phyloP scores from a whole-genome alignment of 2,888 invertebrate species.

The Automeris io region DNA sequence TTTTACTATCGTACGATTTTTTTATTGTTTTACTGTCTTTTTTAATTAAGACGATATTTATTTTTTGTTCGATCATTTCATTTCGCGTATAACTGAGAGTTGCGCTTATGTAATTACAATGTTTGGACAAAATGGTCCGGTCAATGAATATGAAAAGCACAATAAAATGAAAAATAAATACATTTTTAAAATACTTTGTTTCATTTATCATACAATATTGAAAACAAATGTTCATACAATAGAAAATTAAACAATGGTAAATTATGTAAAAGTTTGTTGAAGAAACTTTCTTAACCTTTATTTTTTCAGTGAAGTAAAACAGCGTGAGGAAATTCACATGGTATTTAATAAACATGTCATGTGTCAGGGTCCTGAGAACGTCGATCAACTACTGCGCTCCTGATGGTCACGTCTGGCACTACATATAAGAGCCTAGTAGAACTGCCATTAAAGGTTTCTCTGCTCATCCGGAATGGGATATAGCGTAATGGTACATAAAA shows the following conservation, averaged over 20 bases:
- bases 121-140: conserved; percentile 45
- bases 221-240: background rate
- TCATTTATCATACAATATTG: conserved; percentile 12
- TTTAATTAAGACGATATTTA: conserved; percentile 44
- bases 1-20: conserved; percentile 24
- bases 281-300: background rate
- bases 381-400: too few relatives aligned
- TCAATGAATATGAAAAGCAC: conserved; percentile 71
- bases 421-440: too few relatives aligned
- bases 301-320: too few relatives aligned
- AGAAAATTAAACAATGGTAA: background rate
- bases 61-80: conserved; percentile 46
- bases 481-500: too few relatives aligned
- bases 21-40: conserved; percentile 32
- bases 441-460: too few relatives aligned
- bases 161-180: conserved; percentile 75
- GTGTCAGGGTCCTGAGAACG: too few relatives aligned
- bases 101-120: conserved; percentile 55
- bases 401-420: too few relatives aligned
- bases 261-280: background rate
- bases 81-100: conserved; percentile 48
- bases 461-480: too few relatives aligned
- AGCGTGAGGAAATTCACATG: too few relatives aligned
- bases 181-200: conserved; percentile 55
- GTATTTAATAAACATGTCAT: too few relatives aligned